Evolutionary conservation across 2,113 vertebrate species (phyloP).

Genomic region (Rhinoderma darwinii): DNA sequence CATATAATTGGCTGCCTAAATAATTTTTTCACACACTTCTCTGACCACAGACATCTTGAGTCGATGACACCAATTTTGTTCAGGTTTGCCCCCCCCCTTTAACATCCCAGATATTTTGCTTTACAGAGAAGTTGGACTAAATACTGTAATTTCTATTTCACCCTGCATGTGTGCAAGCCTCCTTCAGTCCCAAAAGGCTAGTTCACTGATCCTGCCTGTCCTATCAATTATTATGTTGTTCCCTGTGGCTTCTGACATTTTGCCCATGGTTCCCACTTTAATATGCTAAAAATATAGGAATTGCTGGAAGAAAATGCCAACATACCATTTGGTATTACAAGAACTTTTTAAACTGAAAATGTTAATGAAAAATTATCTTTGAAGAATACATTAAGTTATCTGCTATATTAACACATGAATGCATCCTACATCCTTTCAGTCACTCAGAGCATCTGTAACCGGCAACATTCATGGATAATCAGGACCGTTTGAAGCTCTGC

Average conservation of each 20-base stretch:
- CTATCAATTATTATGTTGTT: slow-evolving; percentile 28
- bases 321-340: neutral
- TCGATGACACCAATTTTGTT: neutral
- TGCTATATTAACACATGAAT: neutral
- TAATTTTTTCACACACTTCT: neutral
- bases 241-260: slow-evolving; percentile 25
- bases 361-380: neutral
- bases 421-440: neutral
- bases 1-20: neutral
- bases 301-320: neutral
- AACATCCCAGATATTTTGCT: neutral
- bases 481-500: neutral
- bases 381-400: neutral
- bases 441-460: neutral
- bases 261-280: neutral
- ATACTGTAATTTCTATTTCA: neutral
- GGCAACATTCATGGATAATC: neutral
- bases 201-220: slow-evolving; percentile 3
- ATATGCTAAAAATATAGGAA: neutral
- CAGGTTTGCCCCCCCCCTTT: neutral
- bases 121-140: neutral
- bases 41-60: neutral
- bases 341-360: neutral
- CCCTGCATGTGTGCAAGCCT: neutral
- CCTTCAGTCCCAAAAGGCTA: neutral